A percentile compares a stretch with the other conserved stretches of the same genome.
These are phyloP conservation scores for Alviniconcha strummeri DNA, from an alignment of 2,888 invertebrate species.

Conservation along the genomic window DNA sequence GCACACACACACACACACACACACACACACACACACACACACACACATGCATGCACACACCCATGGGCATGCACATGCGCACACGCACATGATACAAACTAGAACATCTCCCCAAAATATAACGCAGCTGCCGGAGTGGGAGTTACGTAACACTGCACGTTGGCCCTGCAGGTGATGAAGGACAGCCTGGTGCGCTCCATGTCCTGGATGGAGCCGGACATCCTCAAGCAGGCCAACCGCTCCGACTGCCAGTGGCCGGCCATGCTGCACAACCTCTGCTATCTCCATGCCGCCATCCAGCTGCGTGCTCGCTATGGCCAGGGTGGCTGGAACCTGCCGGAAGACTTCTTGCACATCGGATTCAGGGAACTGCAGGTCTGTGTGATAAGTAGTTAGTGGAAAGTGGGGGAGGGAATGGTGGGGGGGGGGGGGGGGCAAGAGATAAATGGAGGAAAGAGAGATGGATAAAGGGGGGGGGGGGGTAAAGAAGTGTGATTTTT, in stretches of 20 bases:
- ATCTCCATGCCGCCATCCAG: conserved; percentile 70
- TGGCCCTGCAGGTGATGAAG: conserved; percentile 64
- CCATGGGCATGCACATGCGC: no score
- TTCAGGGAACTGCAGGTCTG: conserved; percentile 62
- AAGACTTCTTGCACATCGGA: conserved; percentile 64
- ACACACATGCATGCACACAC: no score
- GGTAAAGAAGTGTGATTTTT: no score
- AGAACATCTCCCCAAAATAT: no score
- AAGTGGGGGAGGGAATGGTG: background rate
- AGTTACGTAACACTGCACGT: no score
- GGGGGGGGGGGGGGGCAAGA: background rate
- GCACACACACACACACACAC: no score
- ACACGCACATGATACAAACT: no score
- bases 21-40: no score
- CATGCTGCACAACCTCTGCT: conserved; percentile 72
- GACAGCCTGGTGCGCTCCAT: conserved; percentile 69
- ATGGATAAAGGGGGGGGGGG: background rate
- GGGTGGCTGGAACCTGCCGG: conserved; percentile 71
- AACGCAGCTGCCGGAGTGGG: no score
- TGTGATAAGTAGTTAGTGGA: background rate
- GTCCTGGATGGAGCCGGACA: conserved; percentile 68
- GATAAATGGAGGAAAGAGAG: no score
- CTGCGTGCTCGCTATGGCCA: conserved; percentile 67
- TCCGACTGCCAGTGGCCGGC: conserved; percentile 66
- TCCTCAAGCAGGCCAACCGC: conserved; percentile 64